Base-by-base conservation (phyloP, 2,888 invertebrate species). In the Conus canariensis region DNA sequence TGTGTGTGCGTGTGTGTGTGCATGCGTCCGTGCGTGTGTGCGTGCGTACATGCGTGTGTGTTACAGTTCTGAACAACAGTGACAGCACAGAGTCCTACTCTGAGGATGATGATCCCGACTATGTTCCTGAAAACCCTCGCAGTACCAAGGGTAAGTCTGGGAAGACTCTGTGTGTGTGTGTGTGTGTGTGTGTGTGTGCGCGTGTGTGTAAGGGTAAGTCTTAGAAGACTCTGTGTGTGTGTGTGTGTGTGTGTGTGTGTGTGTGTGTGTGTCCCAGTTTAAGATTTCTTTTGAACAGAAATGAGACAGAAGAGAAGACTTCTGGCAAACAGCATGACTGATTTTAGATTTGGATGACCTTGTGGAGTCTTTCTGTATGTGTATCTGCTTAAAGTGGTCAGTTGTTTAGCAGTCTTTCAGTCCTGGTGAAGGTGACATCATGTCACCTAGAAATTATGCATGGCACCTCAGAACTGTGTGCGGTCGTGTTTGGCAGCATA, bases 61-160 rank as follows among this genome's bases (percentile, higher is more conserved):
- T 77, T 82, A 10, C 58, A 83, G 82, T 16, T 58, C 22, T 83
- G 58, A 83, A 83, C 82, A 10, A 83, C 58, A 83, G 82, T 58
- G 82, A 83, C 82, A 80, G 80, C 80, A 83, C 82, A 8, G 82
- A 83, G 58, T 83, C 82, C 9, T 83, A 83, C 58, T 83, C 82
- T 83, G 82, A 83, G 25, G 82, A 22, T 1, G 82, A 83, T n/a
- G 82, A 83, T 58, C 82, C 82, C 19, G 82, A 83, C 58, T 83
- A 83, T 9, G 58, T 56, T 10, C 82, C 82, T 7, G 58, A 58
- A 22, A 56, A 19, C 22, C 82, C 82, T 83, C 82, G 82, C 58
- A 58, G 22, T 58, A 58, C 8, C 58, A 83, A 83, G 58, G 82
- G 56, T 83, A 56, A 30, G 77, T 12, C 77, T 30, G 77, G 6